These are phyloP conservation scores for Melanotaenia parkinsoni DNA, from an alignment of 2,797 vertebrate species.

Conservation along the genomic window DNA sequence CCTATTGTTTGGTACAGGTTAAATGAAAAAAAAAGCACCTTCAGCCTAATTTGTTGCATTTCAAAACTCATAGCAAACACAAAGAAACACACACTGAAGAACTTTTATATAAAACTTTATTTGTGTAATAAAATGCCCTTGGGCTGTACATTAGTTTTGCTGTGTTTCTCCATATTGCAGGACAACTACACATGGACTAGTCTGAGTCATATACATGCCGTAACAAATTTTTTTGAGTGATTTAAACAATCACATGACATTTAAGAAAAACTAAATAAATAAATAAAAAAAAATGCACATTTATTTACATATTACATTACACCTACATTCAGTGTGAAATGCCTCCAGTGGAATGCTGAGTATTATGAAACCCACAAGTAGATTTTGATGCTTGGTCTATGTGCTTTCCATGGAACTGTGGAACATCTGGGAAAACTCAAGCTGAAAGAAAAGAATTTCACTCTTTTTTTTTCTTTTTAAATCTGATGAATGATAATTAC, in stretches of 20 bases:
- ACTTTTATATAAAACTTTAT: slow-evolving; percentile 78
- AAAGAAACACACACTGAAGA: background rate
- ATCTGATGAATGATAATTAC: background rate
- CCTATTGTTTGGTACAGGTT: background rate
- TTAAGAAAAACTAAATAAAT: slow-evolving; percentile 1
- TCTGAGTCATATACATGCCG: slow-evolving; percentile 86
- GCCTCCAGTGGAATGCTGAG: slow-evolving; percentile 7
- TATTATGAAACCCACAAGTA: background rate
- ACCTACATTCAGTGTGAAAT: slow-evolving; percentile 42
- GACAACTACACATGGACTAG: slow-evolving; percentile 82
- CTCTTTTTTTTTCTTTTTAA: background rate
- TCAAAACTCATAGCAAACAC: background rate
- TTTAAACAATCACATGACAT: slow-evolving; percentile 39
- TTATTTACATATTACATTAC: slow-evolving; percentile 38
- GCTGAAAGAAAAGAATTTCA: background rate
- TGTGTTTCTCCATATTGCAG: slow-evolving; percentile 86
- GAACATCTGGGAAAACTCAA: background rate
- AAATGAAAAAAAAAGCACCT: background rate
- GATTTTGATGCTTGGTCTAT: background rate
- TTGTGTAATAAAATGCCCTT: slow-evolving; percentile 80
- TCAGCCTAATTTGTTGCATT: background rate
- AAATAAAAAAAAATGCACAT: slow-evolving; percentile 33
- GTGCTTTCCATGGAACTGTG: background rate
- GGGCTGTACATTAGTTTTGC: slow-evolving; percentile 78
- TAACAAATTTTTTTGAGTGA: slow-evolving; percentile 28